Conservation (phyloP, 1,140 invertebrate species). For the Conus betulinus region DNA sequence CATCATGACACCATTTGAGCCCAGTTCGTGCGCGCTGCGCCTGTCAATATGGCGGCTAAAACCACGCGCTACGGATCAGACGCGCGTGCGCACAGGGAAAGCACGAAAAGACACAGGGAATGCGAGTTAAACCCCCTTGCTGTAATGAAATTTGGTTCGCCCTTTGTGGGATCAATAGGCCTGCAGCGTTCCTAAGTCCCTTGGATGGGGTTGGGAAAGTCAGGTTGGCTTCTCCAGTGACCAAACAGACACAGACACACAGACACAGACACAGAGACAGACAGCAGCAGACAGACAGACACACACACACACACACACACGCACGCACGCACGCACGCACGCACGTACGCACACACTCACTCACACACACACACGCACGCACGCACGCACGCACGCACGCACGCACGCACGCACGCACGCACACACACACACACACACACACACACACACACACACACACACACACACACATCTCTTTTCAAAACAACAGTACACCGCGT, state of each 20-base stretch:
- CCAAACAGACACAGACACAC: no score
- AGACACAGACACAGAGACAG: neutral
- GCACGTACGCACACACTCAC: neutral
- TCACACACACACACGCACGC: neutral
- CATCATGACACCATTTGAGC: slow-evolving; percentile 18
- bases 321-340: neutral
- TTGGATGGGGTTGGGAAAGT: no score
- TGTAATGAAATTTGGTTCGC: slow-evolving; percentile 28
- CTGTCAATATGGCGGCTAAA: slow-evolving; percentile 27
- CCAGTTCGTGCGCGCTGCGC: slow-evolving; percentile 11
- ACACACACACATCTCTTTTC: neutral
- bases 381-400: neutral
- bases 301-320: neutral
- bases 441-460: neutral
- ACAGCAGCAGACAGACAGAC: neutral
- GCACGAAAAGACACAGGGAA: neutral
- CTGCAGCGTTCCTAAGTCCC: neutral
- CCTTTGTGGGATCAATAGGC: slow-evolving; percentile 15
- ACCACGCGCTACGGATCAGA: neutral
- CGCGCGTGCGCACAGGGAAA: slow-evolving; percentile 3
- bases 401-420: neutral
- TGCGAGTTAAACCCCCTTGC: slow-evolving; percentile 22
- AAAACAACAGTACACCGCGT: no score
- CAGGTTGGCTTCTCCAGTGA: no score
- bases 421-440: neutral